Conservation (phyloP, 2,888 invertebrate genomes). For the Pimpla rufipes region DNA sequence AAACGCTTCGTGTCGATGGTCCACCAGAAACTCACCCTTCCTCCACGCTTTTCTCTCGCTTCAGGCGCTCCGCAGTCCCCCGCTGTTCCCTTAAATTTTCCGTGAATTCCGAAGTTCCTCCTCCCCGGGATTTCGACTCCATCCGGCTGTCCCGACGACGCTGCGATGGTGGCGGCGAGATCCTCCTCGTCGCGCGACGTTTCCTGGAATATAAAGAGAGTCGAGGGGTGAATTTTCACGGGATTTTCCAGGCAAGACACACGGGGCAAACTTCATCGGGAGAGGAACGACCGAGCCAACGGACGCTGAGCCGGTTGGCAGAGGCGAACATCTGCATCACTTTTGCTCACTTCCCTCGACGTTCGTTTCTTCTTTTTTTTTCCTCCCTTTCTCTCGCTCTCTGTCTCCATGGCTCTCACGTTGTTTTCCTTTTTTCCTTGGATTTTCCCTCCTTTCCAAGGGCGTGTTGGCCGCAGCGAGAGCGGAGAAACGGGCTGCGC, state of each 20-base stretch:
- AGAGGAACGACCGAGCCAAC: conserved; percentile 35
- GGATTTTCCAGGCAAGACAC: conserved; percentile 30
- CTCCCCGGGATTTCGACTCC: conserved; percentile 55
- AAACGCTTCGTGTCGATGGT: conserved; percentile 51
- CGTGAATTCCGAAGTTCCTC: conserved; percentile 57
- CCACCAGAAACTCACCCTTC: conserved; percentile 25
- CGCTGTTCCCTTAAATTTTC: conserved; percentile 52
- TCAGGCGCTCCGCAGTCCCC: conserved; percentile 1
- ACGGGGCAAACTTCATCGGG: conserved; percentile 27
- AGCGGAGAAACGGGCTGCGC: conserved; percentile 52
- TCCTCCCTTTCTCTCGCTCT: too few species aligned
- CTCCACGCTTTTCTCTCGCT: conserved; percentile 25
- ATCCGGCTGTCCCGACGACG: conserved; percentile 16
- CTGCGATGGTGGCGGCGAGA: too few species aligned
- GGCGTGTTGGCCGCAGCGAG: conserved; percentile 59
- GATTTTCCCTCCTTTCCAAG: conserved; percentile 70
- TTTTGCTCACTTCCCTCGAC: conserved; percentile 31
- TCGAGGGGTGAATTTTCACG: conserved; percentile 79
- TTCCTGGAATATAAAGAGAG: conserved; percentile 79
- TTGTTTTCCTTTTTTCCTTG: conserved; percentile 68
- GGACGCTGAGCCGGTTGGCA: conserved; percentile 55
- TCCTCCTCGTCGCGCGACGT: conserved; percentile 66
- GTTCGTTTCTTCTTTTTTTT: conserved; percentile 1
- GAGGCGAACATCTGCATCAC: conserved; percentile 73
- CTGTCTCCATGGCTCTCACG: too few species aligned